Percentiles rank a stretch among this genome's conserved stretches.
Evolutionary conservation across 2,888 invertebrate species (phyloP).

Genomic region (Platypus cylindrus): DNA sequence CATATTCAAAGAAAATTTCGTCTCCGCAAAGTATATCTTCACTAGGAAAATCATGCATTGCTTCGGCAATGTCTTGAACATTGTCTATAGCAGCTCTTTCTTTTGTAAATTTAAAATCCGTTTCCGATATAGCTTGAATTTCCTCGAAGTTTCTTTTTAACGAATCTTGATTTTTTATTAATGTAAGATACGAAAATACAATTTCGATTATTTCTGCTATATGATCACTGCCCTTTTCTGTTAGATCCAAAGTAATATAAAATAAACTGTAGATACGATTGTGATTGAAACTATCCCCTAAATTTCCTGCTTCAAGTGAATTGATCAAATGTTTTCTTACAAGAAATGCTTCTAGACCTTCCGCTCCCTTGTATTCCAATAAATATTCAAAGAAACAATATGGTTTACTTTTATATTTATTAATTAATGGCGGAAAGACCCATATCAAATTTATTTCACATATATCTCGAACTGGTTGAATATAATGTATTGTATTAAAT

Average conservation of each 20-base stretch:
- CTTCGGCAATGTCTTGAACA: conserved; percentile 62
- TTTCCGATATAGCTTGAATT: conserved; percentile 61
- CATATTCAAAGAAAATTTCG: conserved; percentile 61
- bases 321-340: conserved; percentile 68
- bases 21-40: conserved; percentile 68
- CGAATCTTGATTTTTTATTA: conserved; percentile 55
- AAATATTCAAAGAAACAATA: conserved; percentile 64
- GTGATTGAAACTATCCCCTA: conserved; percentile 63
- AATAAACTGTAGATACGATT: conserved; percentile 70
- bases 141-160: conserved; percentile 58
- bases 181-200: conserved; percentile 66
- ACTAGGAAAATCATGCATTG: conserved; percentile 70
- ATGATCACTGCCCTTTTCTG: conserved; percentile 49
- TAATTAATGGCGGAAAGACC: conserved; percentile 46
- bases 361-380: conserved; percentile 78
- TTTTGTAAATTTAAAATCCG: conserved; percentile 55
- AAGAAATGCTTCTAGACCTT: conserved; percentile 67
- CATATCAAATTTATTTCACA: conserved; percentile 54
- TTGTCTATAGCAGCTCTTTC: conserved; percentile 62
- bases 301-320: conserved; percentile 56
- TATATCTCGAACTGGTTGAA: conserved; percentile 62
- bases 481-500: conserved; percentile 57
- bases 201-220: conserved; percentile 50
- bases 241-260: conserved; percentile 58
- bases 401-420: conserved; percentile 63